Conservation (phyloP, 1,140 invertebrate species). For the Cydia fagiglandana region DNA sequence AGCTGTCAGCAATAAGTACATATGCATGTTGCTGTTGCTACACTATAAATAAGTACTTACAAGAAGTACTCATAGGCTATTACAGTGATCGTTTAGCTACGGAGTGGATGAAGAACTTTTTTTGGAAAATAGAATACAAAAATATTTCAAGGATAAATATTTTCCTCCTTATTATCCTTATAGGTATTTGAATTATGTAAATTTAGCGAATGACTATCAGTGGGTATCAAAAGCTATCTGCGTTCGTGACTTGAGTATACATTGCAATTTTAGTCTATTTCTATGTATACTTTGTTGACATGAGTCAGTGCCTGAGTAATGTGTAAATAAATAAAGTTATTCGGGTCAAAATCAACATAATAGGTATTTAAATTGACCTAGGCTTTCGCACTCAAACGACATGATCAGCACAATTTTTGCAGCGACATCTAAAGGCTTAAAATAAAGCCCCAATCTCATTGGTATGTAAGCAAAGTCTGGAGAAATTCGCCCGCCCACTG, state of each 20-base stretch:
- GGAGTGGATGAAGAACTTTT: too few relatives aligned
- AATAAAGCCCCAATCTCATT: background rate
- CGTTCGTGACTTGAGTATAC: background rate
- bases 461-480: slow-evolving; percentile 20
- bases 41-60: too few relatives aligned
- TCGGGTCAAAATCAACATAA: slow-evolving; percentile 1
- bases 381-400: slow-evolving; percentile 10
- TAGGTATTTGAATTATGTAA: too few relatives aligned
- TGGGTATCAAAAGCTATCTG: background rate
- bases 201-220: too few relatives aligned
- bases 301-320: background rate
- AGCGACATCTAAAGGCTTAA: background rate
- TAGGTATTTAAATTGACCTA: background rate
- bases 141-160: too few relatives aligned
- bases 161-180: too few relatives aligned
- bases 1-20: too few relatives aligned
- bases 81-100: too few relatives aligned
- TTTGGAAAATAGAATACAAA: too few relatives aligned
- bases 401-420: background rate
- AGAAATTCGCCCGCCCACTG: slow-evolving; percentile 14
- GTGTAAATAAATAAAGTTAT: background rate
- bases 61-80: too few relatives aligned
- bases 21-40: too few relatives aligned
- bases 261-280: slow-evolving; percentile 13
- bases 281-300: background rate